phyloP scores from a whole-genome alignment of 2,888 invertebrate genomes.

The Quadroppia sp. region DNA sequence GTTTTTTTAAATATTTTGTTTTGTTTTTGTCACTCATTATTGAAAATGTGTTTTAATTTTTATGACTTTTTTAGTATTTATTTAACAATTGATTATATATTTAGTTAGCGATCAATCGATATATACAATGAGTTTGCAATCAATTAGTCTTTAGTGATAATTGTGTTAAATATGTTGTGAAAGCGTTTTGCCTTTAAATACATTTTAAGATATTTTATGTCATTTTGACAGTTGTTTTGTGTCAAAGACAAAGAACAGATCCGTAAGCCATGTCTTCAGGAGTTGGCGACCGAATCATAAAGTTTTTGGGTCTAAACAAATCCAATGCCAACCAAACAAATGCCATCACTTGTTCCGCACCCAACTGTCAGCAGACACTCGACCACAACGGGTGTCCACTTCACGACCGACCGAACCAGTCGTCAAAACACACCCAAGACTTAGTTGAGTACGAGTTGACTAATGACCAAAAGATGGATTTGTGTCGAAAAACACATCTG shows the following conservation, averaged over 20 bases:
- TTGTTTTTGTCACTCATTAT: background rate
- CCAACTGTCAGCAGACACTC: background rate
- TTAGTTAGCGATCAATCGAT: background rate
- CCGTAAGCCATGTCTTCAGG: background rate
- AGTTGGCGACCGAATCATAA: slow-evolving; percentile 8
- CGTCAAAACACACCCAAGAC: background rate
- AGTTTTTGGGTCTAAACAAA: slow-evolving; percentile 23
- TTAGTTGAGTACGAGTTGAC: slow-evolving; percentile 2
- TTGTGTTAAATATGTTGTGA: background rate
- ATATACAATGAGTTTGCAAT: background rate
- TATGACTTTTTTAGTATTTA: background rate
- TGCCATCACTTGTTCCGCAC: background rate
- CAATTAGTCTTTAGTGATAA: background rate
- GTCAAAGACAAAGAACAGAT: background rate
- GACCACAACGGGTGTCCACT: background rate
- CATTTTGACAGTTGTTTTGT: background rate
- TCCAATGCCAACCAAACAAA: background rate
- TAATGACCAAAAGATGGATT: background rate
- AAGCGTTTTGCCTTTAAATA: background rate
- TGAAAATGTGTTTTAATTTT: background rate
- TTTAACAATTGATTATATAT: background rate
- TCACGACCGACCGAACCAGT: background rate
- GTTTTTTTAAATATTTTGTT: background rate
- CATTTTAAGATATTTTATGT: no score
- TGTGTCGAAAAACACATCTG: background rate